Conservation (phyloP, 2,113 vertebrate genomes). For the Zosterops lateralis region DNA sequence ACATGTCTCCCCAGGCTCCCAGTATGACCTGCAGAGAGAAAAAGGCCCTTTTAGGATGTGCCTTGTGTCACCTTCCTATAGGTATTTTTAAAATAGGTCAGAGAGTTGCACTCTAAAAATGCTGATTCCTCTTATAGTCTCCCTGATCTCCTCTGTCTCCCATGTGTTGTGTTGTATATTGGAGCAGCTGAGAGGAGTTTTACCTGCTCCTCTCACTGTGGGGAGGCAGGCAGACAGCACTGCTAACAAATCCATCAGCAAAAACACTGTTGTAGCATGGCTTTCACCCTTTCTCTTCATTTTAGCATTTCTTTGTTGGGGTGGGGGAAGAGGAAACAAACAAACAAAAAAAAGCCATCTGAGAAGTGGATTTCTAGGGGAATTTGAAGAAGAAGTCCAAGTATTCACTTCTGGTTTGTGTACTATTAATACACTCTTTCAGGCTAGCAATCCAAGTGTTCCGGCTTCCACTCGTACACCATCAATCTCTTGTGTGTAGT, state of each 20-base stretch:
- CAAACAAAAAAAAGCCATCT: neutral
- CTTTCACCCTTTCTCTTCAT: neutral
- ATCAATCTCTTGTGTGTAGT: neutral
- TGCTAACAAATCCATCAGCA: neutral
- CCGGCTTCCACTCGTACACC: accelerated
- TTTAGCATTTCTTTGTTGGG: neutral
- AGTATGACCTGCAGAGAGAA: neutral
- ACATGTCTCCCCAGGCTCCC: neutral
- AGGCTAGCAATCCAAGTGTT: neutral
- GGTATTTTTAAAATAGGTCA: neutral
- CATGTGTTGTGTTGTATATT: accelerated
- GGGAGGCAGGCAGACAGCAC: neutral
- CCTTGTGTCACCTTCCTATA: neutral
- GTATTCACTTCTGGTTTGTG: neutral
- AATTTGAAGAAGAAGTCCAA: neutral
- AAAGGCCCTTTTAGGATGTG: neutral
- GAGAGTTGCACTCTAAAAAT: neutral
- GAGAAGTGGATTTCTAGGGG: neutral
- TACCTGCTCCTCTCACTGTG: neutral
- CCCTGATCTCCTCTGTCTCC: neutral
- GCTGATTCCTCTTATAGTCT: neutral
- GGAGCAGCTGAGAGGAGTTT: neutral
- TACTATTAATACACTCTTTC: neutral
- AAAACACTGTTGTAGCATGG: accelerated
- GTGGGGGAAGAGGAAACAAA: neutral